Evolutionary conservation across 2,113 vertebrate species (phyloP).

Genomic region (Caranx ignobilis): DNA sequence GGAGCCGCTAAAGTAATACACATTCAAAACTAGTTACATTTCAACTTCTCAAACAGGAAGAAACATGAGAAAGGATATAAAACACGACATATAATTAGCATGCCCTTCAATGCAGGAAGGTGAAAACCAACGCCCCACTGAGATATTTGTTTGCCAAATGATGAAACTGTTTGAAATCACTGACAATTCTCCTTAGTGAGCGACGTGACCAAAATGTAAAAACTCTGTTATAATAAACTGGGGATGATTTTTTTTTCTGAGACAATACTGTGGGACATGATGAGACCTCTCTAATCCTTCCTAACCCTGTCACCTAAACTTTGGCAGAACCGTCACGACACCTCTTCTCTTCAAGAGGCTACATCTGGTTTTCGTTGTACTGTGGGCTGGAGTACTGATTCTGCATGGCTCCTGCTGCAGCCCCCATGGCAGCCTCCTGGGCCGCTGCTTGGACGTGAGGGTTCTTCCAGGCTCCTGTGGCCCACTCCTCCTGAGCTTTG

Average conservation of each 20-base stretch:
- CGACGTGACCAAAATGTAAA: neutral
- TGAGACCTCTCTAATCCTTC: neutral
- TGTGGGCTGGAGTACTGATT: conserved; percentile 72
- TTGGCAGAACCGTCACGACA: conserved; percentile 41
- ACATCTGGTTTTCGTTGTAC: conserved; percentile 75
- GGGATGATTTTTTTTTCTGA: neutral
- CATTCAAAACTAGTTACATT: conserved; percentile 41
- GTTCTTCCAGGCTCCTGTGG: conserved; percentile 96
- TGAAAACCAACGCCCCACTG: conserved; percentile 12
- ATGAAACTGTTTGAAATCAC: conserved; percentile 12
- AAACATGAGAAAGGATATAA: conserved; percentile 10
- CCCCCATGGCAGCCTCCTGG: conserved; percentile 91
- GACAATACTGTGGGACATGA: neutral
- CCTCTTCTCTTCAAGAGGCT: conserved; percentile 26
- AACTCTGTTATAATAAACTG: neutral
- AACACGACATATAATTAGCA: neutral
- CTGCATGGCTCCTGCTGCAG: conserved; percentile 88
- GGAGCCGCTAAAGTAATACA: conserved; percentile 26
- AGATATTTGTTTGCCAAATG: conserved; percentile 7
- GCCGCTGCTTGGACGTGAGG: conserved; percentile 94
- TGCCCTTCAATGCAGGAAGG: conserved; percentile 25
- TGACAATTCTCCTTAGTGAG: neutral
- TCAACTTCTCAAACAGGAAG: conserved; percentile 1
- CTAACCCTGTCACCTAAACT: neutral
- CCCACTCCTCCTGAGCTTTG: conserved; percentile 98